phyloP scores from a whole-genome alignment of 2,113 vertebrate genomes.

The Dasyurus viverrinus region DNA sequence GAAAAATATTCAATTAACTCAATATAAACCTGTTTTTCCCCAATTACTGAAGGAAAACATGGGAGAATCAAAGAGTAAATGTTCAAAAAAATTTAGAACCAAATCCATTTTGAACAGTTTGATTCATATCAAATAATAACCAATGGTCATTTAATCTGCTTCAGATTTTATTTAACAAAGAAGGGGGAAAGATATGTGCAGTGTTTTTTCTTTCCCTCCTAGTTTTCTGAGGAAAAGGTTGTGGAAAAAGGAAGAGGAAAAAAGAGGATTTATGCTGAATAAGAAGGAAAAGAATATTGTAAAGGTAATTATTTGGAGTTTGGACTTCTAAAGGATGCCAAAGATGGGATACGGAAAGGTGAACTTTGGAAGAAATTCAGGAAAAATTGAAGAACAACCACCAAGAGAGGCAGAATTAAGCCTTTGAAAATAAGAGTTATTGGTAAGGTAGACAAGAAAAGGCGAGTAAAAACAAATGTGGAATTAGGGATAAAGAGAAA shows the following conservation, averaged over 20 bases:
- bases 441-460: background rate
- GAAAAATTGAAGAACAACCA: background rate
- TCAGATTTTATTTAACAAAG: background rate
- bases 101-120: background rate
- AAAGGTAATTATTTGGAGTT: background rate
- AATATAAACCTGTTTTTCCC: background rate
- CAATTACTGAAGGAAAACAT: background rate
- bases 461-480: background rate
- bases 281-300: background rate
- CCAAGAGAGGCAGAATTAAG: background rate
- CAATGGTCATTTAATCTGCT: background rate
- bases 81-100: background rate
- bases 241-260: background rate
- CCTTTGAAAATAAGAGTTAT: background rate
- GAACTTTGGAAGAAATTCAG: background rate
- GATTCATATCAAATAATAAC: background rate
- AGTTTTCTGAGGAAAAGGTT: background rate
- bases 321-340: background rate
- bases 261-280: background rate
- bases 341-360: background rate
- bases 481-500: background rate
- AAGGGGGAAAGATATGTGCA: background rate
- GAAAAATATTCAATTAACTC: slow-evolving; percentile 20
- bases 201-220: no score
- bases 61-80: background rate